phyloP scores from a whole-genome alignment of 2,113 vertebrate genomes.

The Menura novaehollandiae region DNA sequence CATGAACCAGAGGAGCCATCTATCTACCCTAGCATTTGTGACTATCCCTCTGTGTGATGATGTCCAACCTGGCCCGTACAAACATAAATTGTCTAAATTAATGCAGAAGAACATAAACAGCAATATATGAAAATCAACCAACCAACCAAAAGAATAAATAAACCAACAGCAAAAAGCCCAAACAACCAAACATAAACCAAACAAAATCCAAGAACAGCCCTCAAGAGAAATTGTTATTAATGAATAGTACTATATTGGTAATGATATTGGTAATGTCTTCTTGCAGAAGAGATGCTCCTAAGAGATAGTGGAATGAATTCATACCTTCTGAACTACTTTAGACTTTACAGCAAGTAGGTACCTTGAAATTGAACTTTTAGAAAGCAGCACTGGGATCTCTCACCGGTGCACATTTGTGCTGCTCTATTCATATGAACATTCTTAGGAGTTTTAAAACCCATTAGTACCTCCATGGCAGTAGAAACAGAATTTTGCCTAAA shows the following conservation, averaged over 20 bases:
- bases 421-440: accelerated
- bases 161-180: background rate
- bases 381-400: background rate
- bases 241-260: background rate
- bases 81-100: background rate
- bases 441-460: background rate
- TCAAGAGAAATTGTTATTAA: background rate
- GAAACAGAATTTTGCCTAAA: background rate
- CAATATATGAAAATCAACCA: background rate
- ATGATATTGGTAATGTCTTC: background rate
- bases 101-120: background rate
- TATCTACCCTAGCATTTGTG: background rate
- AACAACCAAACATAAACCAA: background rate
- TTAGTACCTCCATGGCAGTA: background rate
- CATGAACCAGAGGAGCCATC: background rate
- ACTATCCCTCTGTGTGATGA: background rate
- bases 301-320: background rate
- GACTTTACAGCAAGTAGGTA: background rate
- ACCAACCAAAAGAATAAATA: background rate
- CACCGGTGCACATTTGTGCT: background rate
- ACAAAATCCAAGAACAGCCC: background rate
- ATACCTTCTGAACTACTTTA: background rate
- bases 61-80: background rate
- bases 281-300: background rate
- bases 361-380: background rate